Percentiles rank a stretch among this genome's conserved stretches.
Conservation (phyloP, 2,888 invertebrate species). For the Drosophila bunnanda region DNA sequence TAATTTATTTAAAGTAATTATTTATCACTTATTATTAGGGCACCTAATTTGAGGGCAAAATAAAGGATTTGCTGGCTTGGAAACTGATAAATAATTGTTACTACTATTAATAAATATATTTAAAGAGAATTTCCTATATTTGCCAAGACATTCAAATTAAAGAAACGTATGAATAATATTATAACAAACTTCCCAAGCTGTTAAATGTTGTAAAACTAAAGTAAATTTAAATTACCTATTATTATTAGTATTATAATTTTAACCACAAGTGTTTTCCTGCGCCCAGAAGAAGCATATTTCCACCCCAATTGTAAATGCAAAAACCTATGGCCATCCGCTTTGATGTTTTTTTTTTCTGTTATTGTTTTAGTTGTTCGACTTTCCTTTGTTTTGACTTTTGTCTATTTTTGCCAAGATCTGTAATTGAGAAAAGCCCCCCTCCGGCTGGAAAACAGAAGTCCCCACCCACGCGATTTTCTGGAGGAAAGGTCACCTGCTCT, state of each 20-base stretch:
- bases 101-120: too few relatives aligned
- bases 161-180: background rate
- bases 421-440: slow-evolving; percentile 42
- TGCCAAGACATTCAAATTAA: background rate
- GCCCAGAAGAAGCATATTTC: slow-evolving; percentile 4
- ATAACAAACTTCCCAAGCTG: background rate
- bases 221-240: background rate
- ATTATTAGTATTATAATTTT: background rate
- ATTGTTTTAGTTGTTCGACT: slow-evolving; percentile 3
- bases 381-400: slow-evolving; percentile 28
- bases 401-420: slow-evolving; percentile 48
- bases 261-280: background rate
- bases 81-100: too few relatives aligned
- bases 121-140: too few relatives aligned
- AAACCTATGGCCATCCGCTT: slow-evolving; percentile 29
- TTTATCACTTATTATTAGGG: too few relatives aligned
- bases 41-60: too few relatives aligned
- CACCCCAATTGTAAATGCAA: slow-evolving; percentile 20
- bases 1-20: background rate
- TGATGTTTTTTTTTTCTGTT: slow-evolving; percentile 23
- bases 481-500: slow-evolving; percentile 55
- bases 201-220: background rate
- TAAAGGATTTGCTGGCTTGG: too few relatives aligned
- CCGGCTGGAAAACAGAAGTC: slow-evolving; percentile 9
- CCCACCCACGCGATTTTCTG: slow-evolving; percentile 30